Conservation (phyloP, 1,140 invertebrate genomes). For the Drosophila malerkotliana region DNA sequence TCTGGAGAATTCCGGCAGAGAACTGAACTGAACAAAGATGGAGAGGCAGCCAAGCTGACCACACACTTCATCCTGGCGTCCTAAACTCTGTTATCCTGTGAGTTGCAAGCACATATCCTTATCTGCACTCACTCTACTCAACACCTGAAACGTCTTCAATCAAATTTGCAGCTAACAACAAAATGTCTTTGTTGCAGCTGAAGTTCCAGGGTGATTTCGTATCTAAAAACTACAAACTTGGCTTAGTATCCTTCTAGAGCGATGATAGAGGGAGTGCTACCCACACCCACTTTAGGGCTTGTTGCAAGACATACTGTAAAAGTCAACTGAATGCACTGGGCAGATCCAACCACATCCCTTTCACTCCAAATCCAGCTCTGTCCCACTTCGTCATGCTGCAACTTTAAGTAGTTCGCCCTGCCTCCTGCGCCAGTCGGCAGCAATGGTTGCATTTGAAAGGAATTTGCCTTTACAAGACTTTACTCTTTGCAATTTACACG, state of each 20-base stretch:
- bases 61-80: slow-evolving; percentile 16
- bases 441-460: slow-evolving; percentile 77
- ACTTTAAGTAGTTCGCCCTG: slow-evolving; percentile 72
- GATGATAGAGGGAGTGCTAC: slow-evolving; percentile 17
- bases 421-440: slow-evolving; percentile 9
- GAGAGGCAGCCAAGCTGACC: slow-evolving; percentile 4
- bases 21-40: neutral
- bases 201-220: slow-evolving; percentile 33
- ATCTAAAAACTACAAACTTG: slow-evolving; percentile 70
- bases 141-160: slow-evolving; percentile 58
- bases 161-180: slow-evolving; percentile 53
- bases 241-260: slow-evolving; percentile 61
- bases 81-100: slow-evolving; percentile 15
- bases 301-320: slow-evolving; percentile 78
- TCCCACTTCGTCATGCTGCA: slow-evolving; percentile 26
- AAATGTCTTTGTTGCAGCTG: slow-evolving; percentile 44
- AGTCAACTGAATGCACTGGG: slow-evolving; percentile 71
- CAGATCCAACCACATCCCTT: slow-evolving; percentile 27
- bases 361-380: slow-evolving; percentile 15
- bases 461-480: slow-evolving; percentile 81
- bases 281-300: too few species aligned
- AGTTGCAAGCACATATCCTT: slow-evolving; percentile 12
- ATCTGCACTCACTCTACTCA: slow-evolving; percentile 23
- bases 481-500: slow-evolving; percentile 81
- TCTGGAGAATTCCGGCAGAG: neutral